These are phyloP conservation scores for Syngnathus floridae DNA, from an alignment of 2,113 vertebrate genomes.

Conservation along the genomic window DNA sequence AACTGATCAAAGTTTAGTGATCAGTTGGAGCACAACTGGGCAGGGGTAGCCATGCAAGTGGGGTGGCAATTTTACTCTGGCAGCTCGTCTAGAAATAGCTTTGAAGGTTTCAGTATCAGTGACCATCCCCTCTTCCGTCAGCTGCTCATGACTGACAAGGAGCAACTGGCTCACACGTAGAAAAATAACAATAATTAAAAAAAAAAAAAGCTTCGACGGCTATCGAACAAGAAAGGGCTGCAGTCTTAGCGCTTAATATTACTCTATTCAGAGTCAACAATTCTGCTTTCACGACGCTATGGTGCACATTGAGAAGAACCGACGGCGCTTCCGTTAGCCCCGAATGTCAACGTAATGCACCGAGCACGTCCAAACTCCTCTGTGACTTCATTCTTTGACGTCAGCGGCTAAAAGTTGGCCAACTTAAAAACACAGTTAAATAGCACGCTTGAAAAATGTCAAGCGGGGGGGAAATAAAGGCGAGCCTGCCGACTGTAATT, in stretches of 20 bases:
- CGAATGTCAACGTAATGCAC: neutral
- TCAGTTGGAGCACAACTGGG: neutral
- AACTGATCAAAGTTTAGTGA: neutral
- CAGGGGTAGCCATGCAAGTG: neutral
- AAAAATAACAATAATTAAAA: neutral
- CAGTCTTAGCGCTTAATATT: neutral
- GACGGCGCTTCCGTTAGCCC: neutral
- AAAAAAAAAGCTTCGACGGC: constrained; percentile 46
- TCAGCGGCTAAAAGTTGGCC: constrained; percentile 41
- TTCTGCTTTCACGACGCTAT: neutral
- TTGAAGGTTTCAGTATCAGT: constrained; percentile 49
- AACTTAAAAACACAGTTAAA: constrained; percentile 17
- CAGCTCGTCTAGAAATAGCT: constrained; percentile 57
- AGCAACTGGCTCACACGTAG: constrained; percentile 61
- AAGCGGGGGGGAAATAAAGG: neutral
- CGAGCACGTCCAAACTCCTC: neutral
- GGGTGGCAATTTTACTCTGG: neutral
- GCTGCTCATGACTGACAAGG: constrained; percentile 61
- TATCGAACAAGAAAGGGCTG: constrained; percentile 47
- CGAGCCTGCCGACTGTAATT: too few species aligned
- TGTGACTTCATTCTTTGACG: constrained; percentile 25
- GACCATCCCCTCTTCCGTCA: constrained; percentile 46
- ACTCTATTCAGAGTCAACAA: neutral
- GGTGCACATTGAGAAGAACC: neutral
- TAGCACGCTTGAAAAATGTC: neutral